These are phyloP conservation scores for Rhagoletis pomonella DNA, from an alignment of 1,140 invertebrate genomes.

Conservation along the genomic window DNA sequence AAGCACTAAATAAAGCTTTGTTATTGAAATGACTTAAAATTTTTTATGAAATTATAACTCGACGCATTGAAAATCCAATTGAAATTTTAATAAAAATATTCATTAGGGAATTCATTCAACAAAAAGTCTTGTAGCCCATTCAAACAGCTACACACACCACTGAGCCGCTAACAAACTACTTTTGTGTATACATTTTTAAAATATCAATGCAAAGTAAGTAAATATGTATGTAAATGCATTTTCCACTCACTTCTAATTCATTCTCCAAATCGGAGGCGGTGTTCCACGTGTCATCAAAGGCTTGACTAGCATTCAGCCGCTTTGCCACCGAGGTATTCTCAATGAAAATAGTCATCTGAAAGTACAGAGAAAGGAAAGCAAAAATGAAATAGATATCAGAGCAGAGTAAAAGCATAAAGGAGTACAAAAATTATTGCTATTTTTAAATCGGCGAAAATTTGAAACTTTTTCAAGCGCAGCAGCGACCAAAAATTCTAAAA, in stretches of 20 bases:
- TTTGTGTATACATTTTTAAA: neutral
- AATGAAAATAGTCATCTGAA: slow-evolving; percentile 67
- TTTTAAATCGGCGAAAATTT: neutral
- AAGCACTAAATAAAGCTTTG: no score
- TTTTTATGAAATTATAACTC: no score
- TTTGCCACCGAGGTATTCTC: slow-evolving; percentile 63
- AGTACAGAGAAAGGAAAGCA: neutral
- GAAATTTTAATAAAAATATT: no score
- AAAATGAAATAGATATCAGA: neutral
- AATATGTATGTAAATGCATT: neutral
- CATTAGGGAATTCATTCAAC: neutral
- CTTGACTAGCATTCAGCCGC: slow-evolving; percentile 72
- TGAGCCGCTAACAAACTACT: neutral
- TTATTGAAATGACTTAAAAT: no score
- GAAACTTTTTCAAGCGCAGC: neutral
- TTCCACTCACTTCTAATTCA: slow-evolving; percentile 70
- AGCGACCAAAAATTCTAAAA: neutral
- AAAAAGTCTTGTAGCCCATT: neutral
- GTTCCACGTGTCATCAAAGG: slow-evolving; percentile 72
- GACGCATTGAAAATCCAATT: no score
- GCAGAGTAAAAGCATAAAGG: neutral
- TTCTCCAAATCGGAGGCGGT: slow-evolving; percentile 72
- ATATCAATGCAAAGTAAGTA: neutral
- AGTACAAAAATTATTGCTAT: neutral
- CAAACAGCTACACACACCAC: neutral